Evolutionary conservation across 2,797 vertebrate species (phyloP), one percentile per base, ranked within the genome.

Genomic region (Parotocinclus haroldoi): DNA sequence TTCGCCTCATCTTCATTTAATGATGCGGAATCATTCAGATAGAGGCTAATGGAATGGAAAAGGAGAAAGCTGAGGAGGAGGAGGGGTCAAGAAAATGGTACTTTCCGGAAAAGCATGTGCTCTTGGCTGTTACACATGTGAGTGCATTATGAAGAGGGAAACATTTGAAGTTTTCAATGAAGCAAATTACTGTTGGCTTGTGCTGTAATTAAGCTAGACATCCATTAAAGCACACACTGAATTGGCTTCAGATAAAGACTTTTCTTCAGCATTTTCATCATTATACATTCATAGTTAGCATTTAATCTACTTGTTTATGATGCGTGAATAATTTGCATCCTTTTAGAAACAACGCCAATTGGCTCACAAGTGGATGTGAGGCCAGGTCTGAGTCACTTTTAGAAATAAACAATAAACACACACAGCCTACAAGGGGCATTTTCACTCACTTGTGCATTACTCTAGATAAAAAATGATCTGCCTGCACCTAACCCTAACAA

Each of bases 1-100:
- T 72, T 84, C 78, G 81, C 83, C 83, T 73, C 74, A 49, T 84
- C 82, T 87, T 84, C 67, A 77, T 83, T 87, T 90, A 89, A 90
- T 86, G 85, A 79, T 81, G 79, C 78, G 86, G 84, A 87, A 88
- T 89, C 77, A 77, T 83, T 85, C 68, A 76, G 75, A 84, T 78
- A 76, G 77, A 73, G 65, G 77, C 84, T 84, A 80, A 87, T 85
- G 84, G 80, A 81, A 81, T 82, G 71, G 85, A 88, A 86, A 82
- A 82, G 63, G 52, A 61, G 56, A 66, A 58, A 75, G 63, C 52
- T 52, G 42, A 39, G 4, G 57, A 39, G 66, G 59, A 18, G 44
- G 60, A 62, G 63, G 67, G 19, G 7, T 53, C 8, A 51, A 57
- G 45, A 52, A 57, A 64, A 77, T 66, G 48, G 67, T 71, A 68